Evolutionary conservation across 2,888 invertebrate species (phyloP).

Genomic region (Plusia festucae): DNA sequence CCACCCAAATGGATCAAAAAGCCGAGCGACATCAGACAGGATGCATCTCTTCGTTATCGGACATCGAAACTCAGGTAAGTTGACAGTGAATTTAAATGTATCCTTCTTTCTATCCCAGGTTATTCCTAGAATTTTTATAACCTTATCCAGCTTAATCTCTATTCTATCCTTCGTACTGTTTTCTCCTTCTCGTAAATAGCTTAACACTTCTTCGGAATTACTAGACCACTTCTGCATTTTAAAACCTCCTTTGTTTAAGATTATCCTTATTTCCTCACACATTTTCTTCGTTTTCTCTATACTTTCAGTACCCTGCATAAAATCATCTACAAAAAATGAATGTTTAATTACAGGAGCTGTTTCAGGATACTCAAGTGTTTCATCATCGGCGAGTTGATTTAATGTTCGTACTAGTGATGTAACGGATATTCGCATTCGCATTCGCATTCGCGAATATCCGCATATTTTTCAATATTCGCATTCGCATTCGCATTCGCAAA

Average conservation of each 20-base stretch:
- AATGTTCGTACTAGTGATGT: too few relatives aligned
- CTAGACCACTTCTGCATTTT: slow-evolving; percentile 57
- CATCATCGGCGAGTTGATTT: slow-evolving; percentile 5
- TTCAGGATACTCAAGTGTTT: not conserved
- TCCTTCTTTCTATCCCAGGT: too few relatives aligned
- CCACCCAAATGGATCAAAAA: slow-evolving; percentile 50
- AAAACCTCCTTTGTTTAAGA: slow-evolving; percentile 59
- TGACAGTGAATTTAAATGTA: too few relatives aligned
- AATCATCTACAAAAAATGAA: slow-evolving; percentile 40
- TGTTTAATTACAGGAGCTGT: slow-evolving; percentile 19
- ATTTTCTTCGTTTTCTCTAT: slow-evolving; percentile 32
- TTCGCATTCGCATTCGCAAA: too few relatives aligned
- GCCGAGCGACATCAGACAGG: slow-evolving; percentile 17
- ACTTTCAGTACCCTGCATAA: slow-evolving; percentile 40
- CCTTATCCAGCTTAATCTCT: slow-evolving; percentile 10
- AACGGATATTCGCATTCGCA: too few relatives aligned
- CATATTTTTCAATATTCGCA: too few relatives aligned
- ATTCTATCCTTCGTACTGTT: not conserved
- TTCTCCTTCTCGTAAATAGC: slow-evolving; percentile 16
- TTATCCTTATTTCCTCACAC: slow-evolving; percentile 32
- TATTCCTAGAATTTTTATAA: not conserved
- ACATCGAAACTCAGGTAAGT: too few relatives aligned
- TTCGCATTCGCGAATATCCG: too few relatives aligned
- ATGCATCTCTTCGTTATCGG: slow-evolving; percentile 1
- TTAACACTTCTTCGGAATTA: slow-evolving; percentile 39